A percentile compares a stretch with the other conserved stretches of the same genome.
Evolutionary conservation across 2,797 vertebrate genomes (phyloP).

Genomic region (Notoglanidium macrostoma): DNA sequence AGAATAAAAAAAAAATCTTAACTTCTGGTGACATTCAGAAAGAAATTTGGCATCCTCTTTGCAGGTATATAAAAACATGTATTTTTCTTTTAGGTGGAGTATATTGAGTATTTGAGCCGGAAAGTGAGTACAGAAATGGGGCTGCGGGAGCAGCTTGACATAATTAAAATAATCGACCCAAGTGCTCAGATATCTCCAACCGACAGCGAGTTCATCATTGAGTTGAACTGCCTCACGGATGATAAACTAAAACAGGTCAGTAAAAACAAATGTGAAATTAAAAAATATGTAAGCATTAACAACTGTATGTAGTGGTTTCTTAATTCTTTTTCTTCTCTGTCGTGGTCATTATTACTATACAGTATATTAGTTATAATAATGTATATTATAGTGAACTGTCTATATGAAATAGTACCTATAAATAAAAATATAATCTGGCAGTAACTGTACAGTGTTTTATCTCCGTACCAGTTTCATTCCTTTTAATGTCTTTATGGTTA

Average conservation of each 20-base stretch:
- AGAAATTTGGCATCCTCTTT: not conserved
- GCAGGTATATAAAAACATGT: not conserved
- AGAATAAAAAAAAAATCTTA: not conserved
- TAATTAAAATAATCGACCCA: conserved; percentile 99
- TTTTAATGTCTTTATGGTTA: too few relatives aligned
- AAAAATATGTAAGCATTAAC: not conserved
- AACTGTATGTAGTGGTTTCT: not conserved
- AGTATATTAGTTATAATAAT: too few relatives aligned
- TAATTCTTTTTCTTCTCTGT: not conserved
- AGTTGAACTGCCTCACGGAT: conserved; percentile 97
- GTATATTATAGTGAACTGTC: too few relatives aligned
- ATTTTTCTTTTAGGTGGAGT: conserved; percentile 85
- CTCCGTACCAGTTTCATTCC: too few relatives aligned
- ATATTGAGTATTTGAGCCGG: conserved; percentile 97
- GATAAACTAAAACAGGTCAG: conserved; percentile 96
- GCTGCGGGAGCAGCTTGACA: conserved; percentile 96
- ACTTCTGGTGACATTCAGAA: not conserved
- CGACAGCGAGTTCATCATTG: conserved; percentile 99
- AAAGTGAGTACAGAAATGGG: conserved; percentile 99
- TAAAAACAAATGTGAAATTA: not conserved
- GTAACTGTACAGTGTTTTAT: too few relatives aligned
- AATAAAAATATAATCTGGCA: too few relatives aligned
- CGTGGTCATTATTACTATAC: too few relatives aligned
- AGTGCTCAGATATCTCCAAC: conserved; percentile 97
- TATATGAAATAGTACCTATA: too few relatives aligned